Evolutionary conservation across 2,113 vertebrate species (phyloP), one percentile per base, ranked within the genome.

Genomic region (Vireo altiloquus): DNA sequence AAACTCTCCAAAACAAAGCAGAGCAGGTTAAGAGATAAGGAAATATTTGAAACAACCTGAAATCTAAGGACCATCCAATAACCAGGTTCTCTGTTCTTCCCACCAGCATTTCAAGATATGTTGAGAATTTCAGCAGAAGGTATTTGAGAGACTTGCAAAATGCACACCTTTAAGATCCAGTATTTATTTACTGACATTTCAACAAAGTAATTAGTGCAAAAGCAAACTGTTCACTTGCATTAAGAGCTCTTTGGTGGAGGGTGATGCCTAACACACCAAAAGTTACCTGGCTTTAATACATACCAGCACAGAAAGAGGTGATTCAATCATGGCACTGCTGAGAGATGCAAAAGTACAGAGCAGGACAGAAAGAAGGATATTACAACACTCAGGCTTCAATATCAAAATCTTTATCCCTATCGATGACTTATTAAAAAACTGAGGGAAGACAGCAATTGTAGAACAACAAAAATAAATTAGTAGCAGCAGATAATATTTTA

Each of bases 401-500:
- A 94, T 39, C 37, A 81, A 46, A 87, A 87, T 64, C 44, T 81
- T 68, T 52, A 30, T 65, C 53, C 40, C 46, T 17, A 47, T 33
- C 1, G 5, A 84, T 28, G 78, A 68, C 77, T 78, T 90, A 31
- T 84, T 82, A 91, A 92, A 93, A 96, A 79, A 19, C n/a, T 76
- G 80, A 88, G 69, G 40, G 54, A 90, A 96, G 61, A 44, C 30
- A 75, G 84, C 54, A 74, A 68, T 21, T 63, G 65, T 87, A 60
- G 72, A 96, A 81, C 63, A 92, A 93, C 91, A 78, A 46, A 60
- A 95, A 96, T 56, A 81, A 95, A 95, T 92, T 79, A 93, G 80
- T 37, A 87, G 80, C 70, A 86, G 78, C 60, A 92, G 86, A 92
- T 82, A 84, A 87, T 96, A 97, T 96, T 96, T 97, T 47, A 95